Evolutionary conservation across 2,797 vertebrate genomes (phyloP).

Genomic region (Antennarius maculatus): DNA sequence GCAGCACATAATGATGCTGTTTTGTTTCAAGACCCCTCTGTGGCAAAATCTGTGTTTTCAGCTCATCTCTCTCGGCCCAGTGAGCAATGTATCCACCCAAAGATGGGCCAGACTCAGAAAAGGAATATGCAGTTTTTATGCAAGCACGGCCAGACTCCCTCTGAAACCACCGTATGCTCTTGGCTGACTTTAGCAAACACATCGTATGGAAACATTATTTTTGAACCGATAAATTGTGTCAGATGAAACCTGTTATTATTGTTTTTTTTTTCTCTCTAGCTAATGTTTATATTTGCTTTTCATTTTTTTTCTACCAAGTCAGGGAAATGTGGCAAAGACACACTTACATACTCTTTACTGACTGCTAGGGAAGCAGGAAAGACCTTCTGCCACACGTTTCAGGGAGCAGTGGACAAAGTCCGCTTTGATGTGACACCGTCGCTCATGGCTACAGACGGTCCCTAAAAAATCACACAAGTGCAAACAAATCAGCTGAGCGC

Average conservation of each 20-base stretch:
- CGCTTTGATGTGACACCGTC: constrained; percentile 35
- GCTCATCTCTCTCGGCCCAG: constrained; percentile 47
- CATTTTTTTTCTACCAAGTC: not conserved
- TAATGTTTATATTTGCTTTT: constrained; percentile 35
- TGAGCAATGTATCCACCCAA: constrained; percentile 55
- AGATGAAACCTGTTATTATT: constrained; percentile 26
- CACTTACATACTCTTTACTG: not conserved
- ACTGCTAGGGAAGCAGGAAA: not conserved
- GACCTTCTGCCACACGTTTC: constrained; percentile 13
- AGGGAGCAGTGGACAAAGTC: not conserved
- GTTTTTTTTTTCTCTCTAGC: constrained; percentile 28
- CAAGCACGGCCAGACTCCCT: constrained; percentile 53
- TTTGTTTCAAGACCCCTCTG: constrained; percentile 39
- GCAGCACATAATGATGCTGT: constrained; percentile 33
- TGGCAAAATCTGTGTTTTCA: constrained; percentile 57
- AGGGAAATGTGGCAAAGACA: constrained; percentile 23
- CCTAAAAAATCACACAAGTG: constrained; percentile 26
- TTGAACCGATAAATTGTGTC: constrained; percentile 22
- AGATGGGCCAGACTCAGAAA: constrained; percentile 31
- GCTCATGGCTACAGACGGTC: constrained; percentile 26
- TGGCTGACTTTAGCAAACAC: constrained; percentile 36
- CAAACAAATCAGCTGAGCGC: constrained; percentile 50
- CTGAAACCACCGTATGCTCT: constrained; percentile 55
- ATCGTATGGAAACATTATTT: constrained; percentile 51
- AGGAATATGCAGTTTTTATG: constrained; percentile 63